phyloP scores from a whole-genome alignment of 2,797 vertebrate species.

The Oryzias sinensis region DNA sequence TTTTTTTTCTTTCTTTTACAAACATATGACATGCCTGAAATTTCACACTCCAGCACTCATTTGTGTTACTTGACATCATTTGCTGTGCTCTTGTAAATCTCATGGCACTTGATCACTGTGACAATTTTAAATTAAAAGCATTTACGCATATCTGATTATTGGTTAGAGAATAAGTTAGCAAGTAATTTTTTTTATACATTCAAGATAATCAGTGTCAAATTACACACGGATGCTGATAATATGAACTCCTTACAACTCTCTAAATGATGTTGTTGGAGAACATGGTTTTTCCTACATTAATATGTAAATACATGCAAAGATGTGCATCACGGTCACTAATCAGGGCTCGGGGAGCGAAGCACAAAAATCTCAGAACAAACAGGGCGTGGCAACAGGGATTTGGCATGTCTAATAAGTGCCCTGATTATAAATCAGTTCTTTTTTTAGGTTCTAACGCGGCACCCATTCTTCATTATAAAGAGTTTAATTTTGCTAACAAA shows the following conservation, averaged over 20 bases:
- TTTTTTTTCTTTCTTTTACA: background rate
- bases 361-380: slow-evolving; percentile 16
- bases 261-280: slow-evolving; percentile 7
- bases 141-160: slow-evolving; percentile 13
- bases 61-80: slow-evolving; percentile 12
- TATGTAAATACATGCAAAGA: slow-evolving; percentile 38
- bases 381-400: slow-evolving; percentile 16
- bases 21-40: background rate
- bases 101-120: background rate
- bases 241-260: slow-evolving; percentile 2
- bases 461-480: background rate
- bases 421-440: slow-evolving; percentile 21
- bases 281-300: background rate
- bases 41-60: background rate
- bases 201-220: slow-evolving; percentile 9
- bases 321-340: slow-evolving; percentile 27
- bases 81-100: slow-evolving; percentile 6
- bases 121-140: slow-evolving; percentile 18
- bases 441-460: slow-evolving; percentile 8
- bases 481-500: background rate
- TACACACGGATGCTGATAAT: slow-evolving; percentile 3
- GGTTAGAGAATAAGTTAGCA: slow-evolving; percentile 14
- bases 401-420: slow-evolving; percentile 26
- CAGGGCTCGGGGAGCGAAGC: slow-evolving; percentile 15
- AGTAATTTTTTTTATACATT: slow-evolving; percentile 4